Evolutionary conservation across 1,140 invertebrate species (phyloP), one percentile per base, ranked within the genome.

Genomic region (Aricia agestis): DNA sequence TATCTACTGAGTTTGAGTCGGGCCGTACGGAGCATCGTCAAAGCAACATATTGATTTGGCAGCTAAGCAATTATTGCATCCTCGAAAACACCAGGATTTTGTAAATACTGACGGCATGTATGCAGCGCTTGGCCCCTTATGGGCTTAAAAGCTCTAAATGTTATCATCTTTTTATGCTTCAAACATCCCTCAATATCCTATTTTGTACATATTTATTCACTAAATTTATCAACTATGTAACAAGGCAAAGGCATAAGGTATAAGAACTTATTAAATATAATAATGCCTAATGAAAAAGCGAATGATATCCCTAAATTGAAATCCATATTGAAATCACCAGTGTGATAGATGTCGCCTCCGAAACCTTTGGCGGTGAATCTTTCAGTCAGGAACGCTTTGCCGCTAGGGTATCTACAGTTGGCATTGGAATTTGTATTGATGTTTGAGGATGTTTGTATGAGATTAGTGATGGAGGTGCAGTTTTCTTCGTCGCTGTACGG

Each of bases 151-250:
- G 36, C 36, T 9, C 36, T 36, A 36, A 36, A 7, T 36, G 6
- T 32, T 32, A 32, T 32, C 6, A 32, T 32, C 32, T n/a, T 3
- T 32, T 6, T 36, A 36, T 36, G 36, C 36, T 36, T 36, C 36
- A 52, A 52, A 52, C 13, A 52, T 52, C 1, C 9, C 36, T 52
- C 0, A 52, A 0, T 15, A 52, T 52, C 6, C 45, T 15, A 13
- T 13, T 45, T 15, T 52, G 45, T 52, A 52, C 45, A 52, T 9
- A 52, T 70, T 67, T 81, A 89, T 73, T 91, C 97, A 82, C 97
- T 94, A 89, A 98, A 98, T 90, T 98, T 98, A 25, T 95, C 94
- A 85, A 97, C 97, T 6, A 98, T 93, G 82, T 95, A 97, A n/a
- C 95, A 94, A 0, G 97, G 97, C 70, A 98, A 85, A 0, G 97